These are phyloP conservation scores for Megamerina dolium DNA, from an alignment of 2,888 invertebrate genomes.

Conservation along the genomic window DNA sequence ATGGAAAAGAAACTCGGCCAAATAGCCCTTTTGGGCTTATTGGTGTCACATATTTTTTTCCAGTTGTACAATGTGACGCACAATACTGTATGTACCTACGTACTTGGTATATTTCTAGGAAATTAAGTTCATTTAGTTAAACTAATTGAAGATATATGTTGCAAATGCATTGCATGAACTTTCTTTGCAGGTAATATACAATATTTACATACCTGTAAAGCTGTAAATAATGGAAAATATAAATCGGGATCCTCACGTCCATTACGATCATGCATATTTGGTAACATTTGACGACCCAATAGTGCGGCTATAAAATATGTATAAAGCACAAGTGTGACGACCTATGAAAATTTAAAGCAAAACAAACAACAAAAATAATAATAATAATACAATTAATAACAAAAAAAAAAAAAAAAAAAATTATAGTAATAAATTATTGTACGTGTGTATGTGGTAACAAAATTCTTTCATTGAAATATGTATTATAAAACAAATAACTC, in stretches of 20 bases:
- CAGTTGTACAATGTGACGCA: too few species aligned
- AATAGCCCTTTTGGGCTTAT: too few species aligned
- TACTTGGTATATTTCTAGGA: too few species aligned
- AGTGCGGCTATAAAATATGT: constrained; percentile 86
- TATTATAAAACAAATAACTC: too few species aligned
- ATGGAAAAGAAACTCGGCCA: too few species aligned
- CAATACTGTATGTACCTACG: too few species aligned
- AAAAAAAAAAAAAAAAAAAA: background rate
- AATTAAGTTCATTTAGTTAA: too few species aligned
- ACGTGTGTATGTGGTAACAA: background rate
- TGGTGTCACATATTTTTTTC: too few species aligned
- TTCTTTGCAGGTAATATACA: background rate
- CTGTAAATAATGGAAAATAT: constrained; percentile 86
- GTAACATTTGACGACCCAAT: constrained; percentile 80
- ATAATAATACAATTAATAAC: background rate
- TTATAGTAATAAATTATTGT: background rate
- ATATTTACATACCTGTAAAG: constrained; percentile 63
- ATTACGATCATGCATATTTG: constrained; percentile 51
- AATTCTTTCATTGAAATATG: background rate
- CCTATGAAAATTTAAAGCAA: constrained; percentile 53
- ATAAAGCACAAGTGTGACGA: constrained; percentile 85
- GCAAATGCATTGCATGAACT: background rate
- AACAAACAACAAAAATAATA: background rate
- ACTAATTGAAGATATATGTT: background rate
- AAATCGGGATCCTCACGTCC: constrained; percentile 66